A percentile compares a stretch with the other conserved stretches of the same genome.
These are phyloP conservation scores for Aradophagus sp. DNA, from an alignment of 1,140 invertebrate genomes.

Conservation along the genomic window DNA sequence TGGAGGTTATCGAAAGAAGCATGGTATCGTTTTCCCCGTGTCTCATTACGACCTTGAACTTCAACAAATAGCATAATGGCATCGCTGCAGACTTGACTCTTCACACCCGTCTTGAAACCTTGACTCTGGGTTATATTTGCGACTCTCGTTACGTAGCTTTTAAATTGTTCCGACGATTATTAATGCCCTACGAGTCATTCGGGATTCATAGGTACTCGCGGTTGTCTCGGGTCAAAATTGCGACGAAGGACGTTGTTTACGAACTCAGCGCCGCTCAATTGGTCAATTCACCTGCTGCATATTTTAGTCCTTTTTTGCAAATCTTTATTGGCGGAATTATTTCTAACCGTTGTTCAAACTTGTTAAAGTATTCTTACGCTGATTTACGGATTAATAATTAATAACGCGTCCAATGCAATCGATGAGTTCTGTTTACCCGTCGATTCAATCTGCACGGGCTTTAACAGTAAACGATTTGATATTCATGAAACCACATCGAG, in stretches of 20 bases:
- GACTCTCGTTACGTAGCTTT: no score
- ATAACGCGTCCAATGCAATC: conserved; percentile 17
- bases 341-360: conserved; percentile 26
- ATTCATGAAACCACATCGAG: conserved; percentile 20
- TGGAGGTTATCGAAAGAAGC: no score
- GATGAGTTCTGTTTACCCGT: conserved; percentile 26
- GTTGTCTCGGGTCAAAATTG: no score
- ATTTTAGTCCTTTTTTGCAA: conserved; percentile 9
- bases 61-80: conserved; percentile 55
- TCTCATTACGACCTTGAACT: conserved; percentile 51
- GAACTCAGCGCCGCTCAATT: no score
- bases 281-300: conserved; percentile 10
- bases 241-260: no score
- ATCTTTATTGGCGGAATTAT: conserved; percentile 19
- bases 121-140: no score
- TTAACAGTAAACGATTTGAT: conserved; percentile 21
- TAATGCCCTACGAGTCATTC: no score
- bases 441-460: conserved; percentile 13
- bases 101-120: conserved; percentile 29
- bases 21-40: no score
- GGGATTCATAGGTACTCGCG: no score
- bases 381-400: conserved; percentile 28
- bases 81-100: conserved; percentile 10
- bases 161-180: no score
- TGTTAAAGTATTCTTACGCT: conserved; percentile 37